Evolutionary conservation across 2,888 invertebrate genomes (phyloP).

Genomic region (Carcina quercana): DNA sequence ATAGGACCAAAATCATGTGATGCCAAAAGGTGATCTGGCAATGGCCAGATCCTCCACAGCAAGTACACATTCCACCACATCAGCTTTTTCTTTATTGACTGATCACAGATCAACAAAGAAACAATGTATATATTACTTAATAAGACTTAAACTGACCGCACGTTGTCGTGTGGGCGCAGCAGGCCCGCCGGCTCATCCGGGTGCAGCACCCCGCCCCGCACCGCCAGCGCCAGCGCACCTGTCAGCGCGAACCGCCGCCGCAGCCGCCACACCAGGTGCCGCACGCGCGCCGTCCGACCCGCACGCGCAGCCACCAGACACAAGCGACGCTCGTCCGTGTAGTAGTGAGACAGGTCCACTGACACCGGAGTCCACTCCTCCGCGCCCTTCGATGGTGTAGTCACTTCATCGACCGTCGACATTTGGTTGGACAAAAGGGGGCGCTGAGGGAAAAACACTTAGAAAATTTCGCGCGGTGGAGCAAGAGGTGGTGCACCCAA

Average conservation of each 20-base stretch:
- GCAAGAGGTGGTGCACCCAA: slow-evolving; percentile 96
- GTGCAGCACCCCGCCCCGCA: slow-evolving; percentile 41
- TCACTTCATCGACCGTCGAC: background rate
- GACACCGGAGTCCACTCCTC: slow-evolving; percentile 30
- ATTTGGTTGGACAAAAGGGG: slow-evolving; percentile 6
- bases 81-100: background rate
- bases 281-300: slow-evolving; percentile 26
- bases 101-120: background rate
- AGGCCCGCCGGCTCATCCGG: slow-evolving; percentile 42
- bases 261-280: slow-evolving; percentile 38
- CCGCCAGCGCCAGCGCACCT: slow-evolving; percentile 5
- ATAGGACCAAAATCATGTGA: too few species aligned
- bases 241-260: slow-evolving; percentile 24
- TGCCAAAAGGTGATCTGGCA: background rate
- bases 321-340: slow-evolving; percentile 33
- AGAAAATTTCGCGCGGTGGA: slow-evolving; percentile 78
- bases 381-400: slow-evolving; percentile 4
- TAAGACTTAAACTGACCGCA: slow-evolving; percentile 32
- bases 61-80: background rate
- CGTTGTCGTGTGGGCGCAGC: slow-evolving; percentile 34
- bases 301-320: too few species aligned
- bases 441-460: background rate
- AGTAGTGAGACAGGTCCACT: slow-evolving; percentile 35
- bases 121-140: background rate
- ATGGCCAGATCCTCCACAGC: background rate